Base-by-base conservation (phyloP, 2,797 vertebrate genomes). In the Petrocephalus schoutedeni region DNA sequence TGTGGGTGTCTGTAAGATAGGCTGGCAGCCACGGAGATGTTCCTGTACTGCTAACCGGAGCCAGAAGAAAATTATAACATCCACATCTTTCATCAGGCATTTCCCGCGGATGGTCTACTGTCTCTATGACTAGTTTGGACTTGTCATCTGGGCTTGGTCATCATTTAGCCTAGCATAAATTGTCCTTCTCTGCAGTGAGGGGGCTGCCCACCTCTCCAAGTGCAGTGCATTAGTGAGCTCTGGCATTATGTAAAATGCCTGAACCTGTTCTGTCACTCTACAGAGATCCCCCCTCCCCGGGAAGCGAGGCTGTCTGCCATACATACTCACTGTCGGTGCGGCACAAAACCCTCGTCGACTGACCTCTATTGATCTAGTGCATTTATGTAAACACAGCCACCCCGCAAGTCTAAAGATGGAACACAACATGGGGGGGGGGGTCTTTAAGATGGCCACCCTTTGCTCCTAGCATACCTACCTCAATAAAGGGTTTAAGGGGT, bases 221-320 rank as follows among this genome's bases (percentile, higher is more conserved):
- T 32, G 53, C 28, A 85, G 12, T 85, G 53, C 53, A 41, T 57
- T 54, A 56, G 53, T 0, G 19, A 85, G 49, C 16, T 0, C 12
- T 36, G 54, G 84, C 0, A 0, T 85, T 85, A 57, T 41, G 89
- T 89, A 89, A 93, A 91, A 89, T 80, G 71, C 56, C 9, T 28
- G 53, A 86, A 58, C 53, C 54, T 85, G 84, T 85, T 85, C 84
- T 85, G 53, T 58, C 84, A 85, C 54, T 85, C 23, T 57, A 54
- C 32, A 57, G 56, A 85, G 12, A 1, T 23, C 53, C 21, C 49
- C 41, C 74, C 45, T n/a, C 21, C 6, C 67, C 61, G 23, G 87
- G 19, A n/a, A 6, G 5, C 16, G 49, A 16, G 64, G 59, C 41
- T 19, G 16, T 41, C 86, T 28, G 14, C 51, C 21, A 19, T 21